Percentiles rank a stretch among this genome's conserved stretches.
Evolutionary conservation across 1,140 invertebrate genomes (phyloP).

Genomic region (Drosophila equinoxialis): DNA sequence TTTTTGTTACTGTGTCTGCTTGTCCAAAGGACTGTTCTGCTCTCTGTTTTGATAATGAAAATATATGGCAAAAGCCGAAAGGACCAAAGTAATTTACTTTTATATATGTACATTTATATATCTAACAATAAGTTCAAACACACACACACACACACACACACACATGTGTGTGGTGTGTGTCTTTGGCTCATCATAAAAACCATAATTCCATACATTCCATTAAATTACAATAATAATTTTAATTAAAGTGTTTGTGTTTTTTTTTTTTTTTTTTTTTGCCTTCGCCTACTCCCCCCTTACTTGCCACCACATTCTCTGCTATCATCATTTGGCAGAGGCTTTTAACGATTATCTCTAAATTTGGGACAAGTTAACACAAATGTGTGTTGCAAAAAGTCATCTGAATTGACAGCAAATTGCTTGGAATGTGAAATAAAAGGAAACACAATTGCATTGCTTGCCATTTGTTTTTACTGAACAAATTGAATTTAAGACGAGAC

Average conservation of each 20-base stretch:
- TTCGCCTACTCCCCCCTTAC: too few species aligned
- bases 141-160: not conserved
- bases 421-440: not conserved
- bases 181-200: constrained; percentile 62
- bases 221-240: constrained; percentile 82
- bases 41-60: constrained; percentile 82
- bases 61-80: constrained; percentile 74
- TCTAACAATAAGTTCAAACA: constrained; percentile 43
- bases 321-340: constrained; percentile 33
- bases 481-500: not conserved
- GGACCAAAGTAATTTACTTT: constrained; percentile 80
- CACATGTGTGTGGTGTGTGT: constrained; percentile 37
- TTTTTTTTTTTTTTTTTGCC: constrained; percentile 38
- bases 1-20: constrained; percentile 39
- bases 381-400: constrained; percentile 2
- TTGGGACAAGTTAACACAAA: constrained; percentile 9
- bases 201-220: constrained; percentile 79
- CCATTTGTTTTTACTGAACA: not conserved
- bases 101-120: constrained; percentile 40
- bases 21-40: constrained; percentile 20
- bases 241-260: constrained; percentile 80
- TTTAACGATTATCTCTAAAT: constrained; percentile 38
- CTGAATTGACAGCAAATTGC: constrained; percentile 9
- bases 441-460: not conserved
- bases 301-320: not conserved